Base-by-base conservation (phyloP, 2,888 invertebrate species). In the Phaonia tiefii region DNA sequence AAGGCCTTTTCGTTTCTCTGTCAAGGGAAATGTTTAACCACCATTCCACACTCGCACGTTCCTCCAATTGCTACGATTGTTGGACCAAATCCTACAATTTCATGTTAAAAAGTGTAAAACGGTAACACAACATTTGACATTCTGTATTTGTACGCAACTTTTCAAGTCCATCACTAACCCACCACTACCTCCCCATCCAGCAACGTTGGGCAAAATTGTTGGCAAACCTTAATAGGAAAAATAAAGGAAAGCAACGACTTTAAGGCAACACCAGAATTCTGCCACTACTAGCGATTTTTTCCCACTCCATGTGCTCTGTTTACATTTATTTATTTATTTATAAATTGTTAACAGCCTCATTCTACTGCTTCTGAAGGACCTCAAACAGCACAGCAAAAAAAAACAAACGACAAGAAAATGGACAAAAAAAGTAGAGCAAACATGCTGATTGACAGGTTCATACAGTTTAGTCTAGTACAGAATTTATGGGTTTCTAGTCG, bases 391-490 rank as follows among this genome's bases (percentile, higher is more conserved):
- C 2, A 22, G 44, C 44, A 44, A 44, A 44, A 44, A 44, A 44
- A 44, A 42, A 46, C 13, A 15, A 46, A 15, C 46, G 22, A 56
- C n/a, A 46, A n/a, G 25, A 56, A 56, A 56, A 56, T 1, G 49
- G 49, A 26, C 26, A 56, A 60, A 42, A 51, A 63, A 56, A 63
- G 4, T 22, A 54, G 25, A 58, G 58, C 75, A 74, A 79, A 72
- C 67, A 60, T 20, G 42, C 49, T 72, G 71, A 79, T 75, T 75
- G 79, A 66, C 71, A 75, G 66, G 54, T 67, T 69, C 60, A 49
- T 66, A 54, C 66, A 67, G 31, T 54, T 22, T 39, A 13, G 60
- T 60, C 31, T 17, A 37, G n/a, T 39, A 22, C 7, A 69, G n/a
- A 51, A 51, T 37, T 51, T 69, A 42, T 54, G 69, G 49, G 20